phyloP scores from a whole-genome alignment of 2,888 invertebrate genomes.

The Drosophila anomelani region DNA sequence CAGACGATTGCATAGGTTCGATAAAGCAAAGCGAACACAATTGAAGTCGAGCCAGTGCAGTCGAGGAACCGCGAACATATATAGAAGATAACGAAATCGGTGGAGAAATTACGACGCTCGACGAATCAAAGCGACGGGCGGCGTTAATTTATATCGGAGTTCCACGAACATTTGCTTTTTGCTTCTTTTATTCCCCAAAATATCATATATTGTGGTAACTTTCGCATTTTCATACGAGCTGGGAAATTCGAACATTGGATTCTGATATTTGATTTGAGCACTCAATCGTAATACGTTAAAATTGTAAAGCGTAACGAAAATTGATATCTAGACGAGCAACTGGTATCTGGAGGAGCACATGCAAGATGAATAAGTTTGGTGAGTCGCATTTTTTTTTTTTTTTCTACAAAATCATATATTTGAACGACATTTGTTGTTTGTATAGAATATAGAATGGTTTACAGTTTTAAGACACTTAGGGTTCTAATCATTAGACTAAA shows the following conservation, averaged over 20 bases:
- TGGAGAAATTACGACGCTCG: constrained; percentile 59
- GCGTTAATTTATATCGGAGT: constrained; percentile 61
- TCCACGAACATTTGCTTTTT: constrained; percentile 61
- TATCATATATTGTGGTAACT: constrained; percentile 39
- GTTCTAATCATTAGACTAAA: constrained; percentile 49
- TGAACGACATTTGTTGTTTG: constrained; percentile 35
- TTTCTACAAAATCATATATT: constrained; percentile 42
- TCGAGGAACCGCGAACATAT: constrained; percentile 53
- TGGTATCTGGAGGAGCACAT: not conserved
- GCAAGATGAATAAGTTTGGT: constrained; percentile 74
- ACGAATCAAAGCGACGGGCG: constrained; percentile 61
- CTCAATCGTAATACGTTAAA: constrained; percentile 26
- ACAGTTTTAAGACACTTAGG: constrained; percentile 34
- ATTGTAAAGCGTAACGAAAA: constrained; percentile 36
- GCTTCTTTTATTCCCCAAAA: constrained; percentile 54
- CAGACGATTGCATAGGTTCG: constrained; percentile 48
- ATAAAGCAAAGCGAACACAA: constrained; percentile 5
- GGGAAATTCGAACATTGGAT: constrained; percentile 37
- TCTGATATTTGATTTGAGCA: constrained; percentile 33
- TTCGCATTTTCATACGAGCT: constrained; percentile 48
- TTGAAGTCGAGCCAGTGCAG: constrained; percentile 45
- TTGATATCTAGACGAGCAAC: constrained; percentile 4
- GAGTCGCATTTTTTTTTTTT: constrained; percentile 31
- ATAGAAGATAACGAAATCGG: constrained; percentile 47
- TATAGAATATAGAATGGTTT: constrained; percentile 25